A percentile compares a stretch with the other conserved stretches of the same genome.
These are phyloP conservation scores for Sebastes nivosus DNA, from an alignment of 2,797 vertebrate genomes.

Conservation along the genomic window DNA sequence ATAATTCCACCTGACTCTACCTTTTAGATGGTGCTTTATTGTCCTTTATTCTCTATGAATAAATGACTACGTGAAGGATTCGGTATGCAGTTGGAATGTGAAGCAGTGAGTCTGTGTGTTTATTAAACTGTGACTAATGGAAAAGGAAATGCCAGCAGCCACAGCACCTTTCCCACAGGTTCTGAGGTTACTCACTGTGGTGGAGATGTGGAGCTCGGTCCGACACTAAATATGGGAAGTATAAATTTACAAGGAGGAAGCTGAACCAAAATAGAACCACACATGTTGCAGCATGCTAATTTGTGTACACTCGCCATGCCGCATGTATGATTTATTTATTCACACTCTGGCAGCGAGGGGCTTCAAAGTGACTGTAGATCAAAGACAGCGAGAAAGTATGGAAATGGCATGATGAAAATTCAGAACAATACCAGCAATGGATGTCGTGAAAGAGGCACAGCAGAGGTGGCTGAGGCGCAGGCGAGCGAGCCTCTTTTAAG, in stretches of 20 bases:
- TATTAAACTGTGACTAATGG: conserved; percentile 53
- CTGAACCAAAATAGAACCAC: conserved; percentile 50
- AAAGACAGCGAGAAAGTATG: conserved; percentile 25
- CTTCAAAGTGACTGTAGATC: conserved; percentile 56
- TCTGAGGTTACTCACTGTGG: background rate
- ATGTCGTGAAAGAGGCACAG: background rate
- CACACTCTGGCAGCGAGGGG: conserved; percentile 3
- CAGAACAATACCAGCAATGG: conserved; percentile 9
- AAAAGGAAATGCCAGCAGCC: conserved; percentile 40
- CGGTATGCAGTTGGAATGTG: conserved; percentile 25
- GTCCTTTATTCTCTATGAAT: conserved; percentile 4
- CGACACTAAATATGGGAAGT: conserved; percentile 37
- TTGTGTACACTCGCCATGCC: conserved; percentile 26
- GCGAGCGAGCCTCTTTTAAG: background rate
- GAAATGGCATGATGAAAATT: conserved; percentile 45
- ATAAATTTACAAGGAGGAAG: conserved; percentile 37
- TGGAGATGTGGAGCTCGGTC: background rate
- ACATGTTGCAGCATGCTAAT: conserved; percentile 34
- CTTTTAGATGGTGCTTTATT: background rate
- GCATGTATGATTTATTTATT: conserved; percentile 65
- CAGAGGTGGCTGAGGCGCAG: background rate
- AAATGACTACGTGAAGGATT: conserved; percentile 11
- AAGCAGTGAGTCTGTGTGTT: conserved; percentile 21
- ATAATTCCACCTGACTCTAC: background rate
- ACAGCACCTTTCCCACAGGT: conserved; percentile 32